Percentiles rank a stretch among this genome's conserved stretches.
Evolutionary conservation across 2,113 vertebrate species (phyloP).

Genomic region (Hucho hucho): DNA sequence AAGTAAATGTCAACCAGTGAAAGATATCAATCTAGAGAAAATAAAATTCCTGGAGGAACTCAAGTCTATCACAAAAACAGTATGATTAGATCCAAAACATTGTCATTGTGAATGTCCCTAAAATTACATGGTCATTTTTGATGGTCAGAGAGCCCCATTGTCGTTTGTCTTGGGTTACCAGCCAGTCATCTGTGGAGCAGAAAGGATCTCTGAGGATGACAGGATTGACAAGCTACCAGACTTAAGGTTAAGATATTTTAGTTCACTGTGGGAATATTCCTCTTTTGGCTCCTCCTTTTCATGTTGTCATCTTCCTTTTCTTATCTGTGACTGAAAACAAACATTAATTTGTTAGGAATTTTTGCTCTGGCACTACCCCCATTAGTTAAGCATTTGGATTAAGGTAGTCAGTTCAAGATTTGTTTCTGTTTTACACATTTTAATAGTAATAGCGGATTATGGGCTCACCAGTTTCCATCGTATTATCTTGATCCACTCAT

Average conservation of each 20-base stretch:
- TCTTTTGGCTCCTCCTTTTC: neutral
- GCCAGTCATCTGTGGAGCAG: neutral
- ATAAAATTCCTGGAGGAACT: too few species aligned
- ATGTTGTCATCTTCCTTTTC: conserved; percentile 63
- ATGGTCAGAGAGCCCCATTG: too few species aligned
- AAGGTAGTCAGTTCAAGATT: neutral
- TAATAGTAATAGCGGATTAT: too few species aligned
- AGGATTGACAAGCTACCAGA: too few species aligned
- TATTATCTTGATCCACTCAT: conserved; percentile 96
- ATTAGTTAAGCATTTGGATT: neutral
- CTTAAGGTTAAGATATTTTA: neutral
- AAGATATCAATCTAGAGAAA: too few species aligned
- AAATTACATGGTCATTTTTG: too few species aligned
- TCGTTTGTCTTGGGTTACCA: too few species aligned
- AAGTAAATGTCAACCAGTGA: too few species aligned
- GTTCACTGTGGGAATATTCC: neutral
- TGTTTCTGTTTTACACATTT: too few species aligned
- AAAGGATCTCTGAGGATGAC: neutral
- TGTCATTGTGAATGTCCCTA: too few species aligned
- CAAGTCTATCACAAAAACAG: too few species aligned
- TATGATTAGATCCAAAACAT: too few species aligned
- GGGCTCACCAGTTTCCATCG: conserved; percentile 92
- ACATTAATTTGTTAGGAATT: neutral
- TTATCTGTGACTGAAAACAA: conserved; percentile 69
- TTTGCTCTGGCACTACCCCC: neutral